Percentiles rank a stretch among this genome's conserved stretches.
Conservation (phyloP, 2,888 invertebrate genomes). For the Cheiracanthium punctorium region DNA sequence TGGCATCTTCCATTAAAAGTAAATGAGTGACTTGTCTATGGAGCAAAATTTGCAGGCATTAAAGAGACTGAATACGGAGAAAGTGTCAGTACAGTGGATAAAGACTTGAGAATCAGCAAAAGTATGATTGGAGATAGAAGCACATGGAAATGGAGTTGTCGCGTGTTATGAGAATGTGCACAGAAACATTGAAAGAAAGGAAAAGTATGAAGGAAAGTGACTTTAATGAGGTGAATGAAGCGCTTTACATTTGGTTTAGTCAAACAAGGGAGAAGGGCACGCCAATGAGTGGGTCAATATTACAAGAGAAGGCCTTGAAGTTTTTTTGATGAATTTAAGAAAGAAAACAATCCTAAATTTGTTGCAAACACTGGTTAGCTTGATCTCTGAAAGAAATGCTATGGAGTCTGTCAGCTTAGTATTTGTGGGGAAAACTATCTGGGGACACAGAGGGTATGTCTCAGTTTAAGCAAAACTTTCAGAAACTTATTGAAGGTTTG, state of each 20-base stretch:
- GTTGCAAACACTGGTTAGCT: conserved; percentile 9
- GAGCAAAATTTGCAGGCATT: conserved; percentile 30
- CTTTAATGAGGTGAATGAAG: conserved; percentile 14
- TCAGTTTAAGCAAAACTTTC: conserved; percentile 17
- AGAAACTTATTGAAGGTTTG: conserved; percentile 22
- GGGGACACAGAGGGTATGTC: background rate
- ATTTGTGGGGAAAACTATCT: conserved; percentile 14
- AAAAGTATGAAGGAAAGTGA: conserved; percentile 26
- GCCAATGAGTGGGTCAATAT: background rate
- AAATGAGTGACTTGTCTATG: conserved; percentile 25
- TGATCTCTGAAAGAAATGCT: conserved; percentile 28
- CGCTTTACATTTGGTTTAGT: conserved; percentile 23
- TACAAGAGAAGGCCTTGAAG: conserved; percentile 8
- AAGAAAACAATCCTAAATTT: conserved; percentile 16
- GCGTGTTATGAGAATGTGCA: conserved; percentile 12
- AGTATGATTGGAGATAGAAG: conserved; percentile 19
- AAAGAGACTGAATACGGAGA: conserved; percentile 25
- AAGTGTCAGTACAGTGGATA: conserved; percentile 16
- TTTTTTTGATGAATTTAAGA: conserved; percentile 13
- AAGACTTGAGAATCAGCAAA: conserved; percentile 12
- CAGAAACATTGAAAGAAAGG: conserved; percentile 23
- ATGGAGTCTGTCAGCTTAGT: conserved; percentile 1
- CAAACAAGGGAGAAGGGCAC: conserved; percentile 16
- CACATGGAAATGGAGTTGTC: background rate
- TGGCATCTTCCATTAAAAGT: conserved; percentile 30